Evolutionary conservation across 2,797 vertebrate genomes (phyloP), one percentile per base, ranked within the genome.

Genomic region (Anableps anableps): DNA sequence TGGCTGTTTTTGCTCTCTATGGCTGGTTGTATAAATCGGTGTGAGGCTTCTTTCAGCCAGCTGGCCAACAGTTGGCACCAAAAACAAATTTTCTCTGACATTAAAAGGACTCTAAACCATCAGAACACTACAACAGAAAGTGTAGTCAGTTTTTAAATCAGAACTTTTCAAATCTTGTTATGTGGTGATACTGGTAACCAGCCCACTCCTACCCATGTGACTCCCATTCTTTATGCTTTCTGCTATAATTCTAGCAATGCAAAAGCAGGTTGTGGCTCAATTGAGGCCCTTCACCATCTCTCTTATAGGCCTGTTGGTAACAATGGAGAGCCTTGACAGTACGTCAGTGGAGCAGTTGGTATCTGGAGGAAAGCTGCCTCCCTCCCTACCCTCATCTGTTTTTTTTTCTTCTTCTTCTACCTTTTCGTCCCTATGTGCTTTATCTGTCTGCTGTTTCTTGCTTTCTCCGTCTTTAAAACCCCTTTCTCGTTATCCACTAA

Each of bases 401-500:
- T 31, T 36, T 85, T 64, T 76, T 76, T n/a, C 53, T 13, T 55
- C 1, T n/a, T 88, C 84, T 81, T 66, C 34, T 71, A 70, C 53
- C 26, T 45, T 53, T 73, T 43, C 16, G n/a, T 66, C 47, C 19
- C 38, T 16, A 23, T 19, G 38, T 70, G 38, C 38, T 43, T 36
- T 21, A 41, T 41, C 38, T 26, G 36, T 41, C 21, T 26, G 4
- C 21, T 6, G 2, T 86, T 76, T 80, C 72, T 68, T 74, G 62
- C 78, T 74, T 36, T 80, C 75, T 83, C 82, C 77, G 58, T 81
- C 77, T 83, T 83, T 60, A 72, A 68, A 62, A 66, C 74, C 64
- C 73, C 82, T 47, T 78, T 78, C 85, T 89, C 88, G 83, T 90
- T 88, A 83, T 91, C 74, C 75, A 45, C 85, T 89, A 82, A 89